phyloP scores from a whole-genome alignment of 2,888 invertebrate genomes.

The Pheosia tremula region DNA sequence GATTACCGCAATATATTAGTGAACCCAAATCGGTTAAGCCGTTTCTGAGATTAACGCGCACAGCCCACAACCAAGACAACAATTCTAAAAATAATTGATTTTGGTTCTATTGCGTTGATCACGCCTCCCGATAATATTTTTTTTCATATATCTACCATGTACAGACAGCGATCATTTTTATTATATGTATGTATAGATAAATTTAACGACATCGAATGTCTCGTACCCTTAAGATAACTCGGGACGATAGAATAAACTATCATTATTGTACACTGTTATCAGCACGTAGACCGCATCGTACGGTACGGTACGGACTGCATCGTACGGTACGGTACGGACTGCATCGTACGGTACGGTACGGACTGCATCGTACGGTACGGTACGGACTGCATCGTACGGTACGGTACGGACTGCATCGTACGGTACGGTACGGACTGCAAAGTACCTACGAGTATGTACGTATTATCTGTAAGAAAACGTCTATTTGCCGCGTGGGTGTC shows the following conservation, averaged over 20 bases:
- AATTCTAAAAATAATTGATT: too few relatives aligned
- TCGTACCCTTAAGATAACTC: slow-evolving; percentile 16
- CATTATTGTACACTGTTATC: slow-evolving; percentile 13
- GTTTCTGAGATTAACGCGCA: too few relatives aligned
- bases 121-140: too few relatives aligned
- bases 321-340: too few relatives aligned
- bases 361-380: slow-evolving; percentile 9
- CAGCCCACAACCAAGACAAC: too few relatives aligned
- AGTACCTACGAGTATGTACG: too few relatives aligned
- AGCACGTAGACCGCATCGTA: slow-evolving; percentile 23
- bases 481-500: slow-evolving; percentile 50
- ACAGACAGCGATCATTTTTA: too few relatives aligned
- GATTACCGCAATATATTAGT: too few relatives aligned
- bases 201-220: not conserved
- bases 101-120: too few relatives aligned
- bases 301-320: slow-evolving; percentile 6
- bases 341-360: slow-evolving; percentile 13
- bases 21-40: too few relatives aligned
- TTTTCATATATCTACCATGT: too few relatives aligned
- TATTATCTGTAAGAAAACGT: slow-evolving; percentile 19
- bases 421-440: slow-evolving; percentile 5
- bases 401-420: slow-evolving; percentile 17
- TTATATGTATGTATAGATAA: not conserved
- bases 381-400: slow-evolving; percentile 9
- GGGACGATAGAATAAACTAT: slow-evolving; percentile 34